phyloP scores from a whole-genome alignment of 2,888 invertebrate species.

The Dendrolimus pini region DNA sequence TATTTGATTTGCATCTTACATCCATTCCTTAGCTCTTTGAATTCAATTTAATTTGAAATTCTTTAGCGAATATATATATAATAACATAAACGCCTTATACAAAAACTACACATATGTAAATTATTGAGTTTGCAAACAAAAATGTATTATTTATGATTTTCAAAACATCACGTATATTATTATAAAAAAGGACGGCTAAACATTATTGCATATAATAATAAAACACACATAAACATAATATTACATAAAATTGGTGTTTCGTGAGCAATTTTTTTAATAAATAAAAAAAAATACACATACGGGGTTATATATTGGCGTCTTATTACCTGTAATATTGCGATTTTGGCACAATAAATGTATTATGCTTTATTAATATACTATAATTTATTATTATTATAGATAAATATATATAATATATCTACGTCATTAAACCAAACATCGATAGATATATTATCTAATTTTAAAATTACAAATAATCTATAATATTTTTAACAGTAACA shows the following conservation, averaged over 20 bases:
- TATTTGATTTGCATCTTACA: too few relatives aligned
- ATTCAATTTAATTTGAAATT: too few relatives aligned
- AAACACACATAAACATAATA: conserved; percentile 11
- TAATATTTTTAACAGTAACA: conserved; percentile 35
- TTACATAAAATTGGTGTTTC: conserved; percentile 34
- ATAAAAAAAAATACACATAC: conserved; percentile 18
- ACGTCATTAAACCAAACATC: conserved; percentile 36
- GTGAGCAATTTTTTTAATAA: conserved; percentile 38
- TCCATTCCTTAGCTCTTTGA: too few relatives aligned
- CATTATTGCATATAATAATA: conserved; percentile 20
- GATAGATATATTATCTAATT: conserved; percentile 35
- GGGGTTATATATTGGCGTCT: conserved; percentile 47
- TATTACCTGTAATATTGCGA: conserved; percentile 55
- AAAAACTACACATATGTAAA: background rate
- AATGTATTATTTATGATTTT: background rate
- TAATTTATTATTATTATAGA: conserved; percentile 10
- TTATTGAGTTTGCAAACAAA: conserved; percentile 2
- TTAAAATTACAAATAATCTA: conserved; percentile 28
- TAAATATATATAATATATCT: conserved; percentile 34
- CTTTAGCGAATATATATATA: background rate
- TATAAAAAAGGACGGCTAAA: conserved; percentile 32
- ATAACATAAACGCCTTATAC: background rate
- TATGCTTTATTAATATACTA: conserved; percentile 27
- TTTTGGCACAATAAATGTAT: conserved; percentile 52
- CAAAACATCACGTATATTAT: conserved; percentile 3